Evolutionary conservation across 2,888 invertebrate genomes (phyloP).

Genomic region (Thalpophila matura): DNA sequence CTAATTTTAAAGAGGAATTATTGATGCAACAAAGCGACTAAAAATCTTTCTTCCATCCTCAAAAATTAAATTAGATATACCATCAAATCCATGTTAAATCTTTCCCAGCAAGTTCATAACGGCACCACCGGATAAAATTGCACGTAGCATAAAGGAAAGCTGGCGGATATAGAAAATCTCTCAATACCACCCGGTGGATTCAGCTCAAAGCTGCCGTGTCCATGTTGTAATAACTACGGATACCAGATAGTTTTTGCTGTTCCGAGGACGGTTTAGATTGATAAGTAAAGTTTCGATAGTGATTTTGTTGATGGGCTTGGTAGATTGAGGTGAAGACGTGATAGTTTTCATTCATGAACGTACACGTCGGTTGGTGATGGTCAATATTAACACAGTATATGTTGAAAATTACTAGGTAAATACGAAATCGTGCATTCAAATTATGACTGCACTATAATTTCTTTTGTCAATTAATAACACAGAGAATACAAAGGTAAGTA

Average conservation of each 20-base stretch:
- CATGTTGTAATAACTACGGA: constrained; percentile 81
- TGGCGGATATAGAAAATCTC: constrained; percentile 90
- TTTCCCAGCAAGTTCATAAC: constrained; percentile 81
- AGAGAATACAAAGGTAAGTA: no score
- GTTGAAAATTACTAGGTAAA: no score
- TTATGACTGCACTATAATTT: no score
- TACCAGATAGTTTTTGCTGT: constrained; percentile 59
- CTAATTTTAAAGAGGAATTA: no score
- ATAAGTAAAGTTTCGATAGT: constrained; percentile 36
- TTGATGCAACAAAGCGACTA: no score
- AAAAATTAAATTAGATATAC: no score
- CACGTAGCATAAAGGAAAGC: constrained; percentile 89
- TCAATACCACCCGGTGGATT: constrained; percentile 85
- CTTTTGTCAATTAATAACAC: no score
- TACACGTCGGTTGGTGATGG: no score
- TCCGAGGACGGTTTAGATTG: constrained; percentile 36
- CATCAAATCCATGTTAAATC: constrained; percentile 69
- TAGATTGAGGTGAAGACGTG: not conserved
- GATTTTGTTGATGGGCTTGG: constrained; percentile 2
- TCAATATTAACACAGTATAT: no score
- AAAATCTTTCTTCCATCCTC: no score
- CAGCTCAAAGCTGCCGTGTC: constrained; percentile 82
- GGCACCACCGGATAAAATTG: constrained; percentile 87
- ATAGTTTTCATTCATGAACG: no score
- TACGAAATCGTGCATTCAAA: no score